Conservation (phyloP, 2,797 vertebrate species). For the Gallinago stenura region DNA sequence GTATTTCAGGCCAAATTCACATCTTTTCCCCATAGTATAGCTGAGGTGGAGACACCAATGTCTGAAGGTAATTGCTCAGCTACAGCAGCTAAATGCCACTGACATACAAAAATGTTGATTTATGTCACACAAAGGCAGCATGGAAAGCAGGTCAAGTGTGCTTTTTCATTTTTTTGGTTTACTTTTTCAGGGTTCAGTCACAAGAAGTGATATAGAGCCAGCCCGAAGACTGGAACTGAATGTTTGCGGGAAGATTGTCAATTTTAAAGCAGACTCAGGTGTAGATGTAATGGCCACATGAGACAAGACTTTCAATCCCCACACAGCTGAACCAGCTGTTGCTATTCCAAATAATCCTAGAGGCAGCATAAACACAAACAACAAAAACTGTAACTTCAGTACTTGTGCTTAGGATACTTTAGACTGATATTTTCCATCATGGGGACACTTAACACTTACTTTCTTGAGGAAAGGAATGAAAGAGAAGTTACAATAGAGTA, state of each 20-base stretch:
- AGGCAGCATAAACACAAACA: not conserved
- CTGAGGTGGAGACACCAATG: conserved; percentile 25
- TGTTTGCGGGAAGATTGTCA: conserved; percentile 21
- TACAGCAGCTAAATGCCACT: conserved; percentile 29
- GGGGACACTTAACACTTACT: not conserved
- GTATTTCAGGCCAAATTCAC: not conserved
- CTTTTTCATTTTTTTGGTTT: not conserved
- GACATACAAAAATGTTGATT: conserved; percentile 52
- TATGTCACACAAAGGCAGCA: conserved; percentile 49
- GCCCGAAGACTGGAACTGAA: conserved; percentile 36
- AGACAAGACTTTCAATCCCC: not conserved
- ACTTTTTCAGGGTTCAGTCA: not conserved
- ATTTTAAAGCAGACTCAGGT: conserved; percentile 56
- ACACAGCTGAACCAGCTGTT: not conserved
- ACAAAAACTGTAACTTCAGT: not conserved
- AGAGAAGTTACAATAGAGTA: not conserved
- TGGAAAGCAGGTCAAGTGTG: conserved; percentile 40
- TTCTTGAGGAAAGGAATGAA: not conserved
- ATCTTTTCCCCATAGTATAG: not conserved
- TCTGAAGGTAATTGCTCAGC: conserved; percentile 44
- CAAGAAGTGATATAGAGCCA: conserved; percentile 25
- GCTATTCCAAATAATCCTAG: not conserved
- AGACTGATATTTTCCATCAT: not conserved
- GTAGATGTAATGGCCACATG: not conserved
- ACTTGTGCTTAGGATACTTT: not conserved